Percentiles rank a stretch among this genome's conserved stretches.
Conservation (phyloP, 2,113 vertebrate genomes). For the Motacilla tschutschensis region DNA sequence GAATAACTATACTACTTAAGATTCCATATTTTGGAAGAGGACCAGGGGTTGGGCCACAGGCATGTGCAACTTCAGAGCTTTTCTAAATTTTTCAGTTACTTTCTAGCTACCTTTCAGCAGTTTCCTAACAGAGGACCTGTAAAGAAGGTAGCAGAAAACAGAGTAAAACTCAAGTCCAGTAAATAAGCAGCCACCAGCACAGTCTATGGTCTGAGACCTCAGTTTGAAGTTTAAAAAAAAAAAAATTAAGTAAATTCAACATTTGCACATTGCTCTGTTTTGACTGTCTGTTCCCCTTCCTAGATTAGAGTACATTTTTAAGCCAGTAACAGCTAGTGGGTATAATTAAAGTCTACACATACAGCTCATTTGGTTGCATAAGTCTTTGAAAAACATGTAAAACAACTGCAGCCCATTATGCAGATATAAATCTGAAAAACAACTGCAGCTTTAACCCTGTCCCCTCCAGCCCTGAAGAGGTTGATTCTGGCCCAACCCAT, state of each 20-base stretch:
- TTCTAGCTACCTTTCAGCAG: not conserved
- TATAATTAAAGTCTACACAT: slow-evolving; percentile 12
- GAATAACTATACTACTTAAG: not conserved
- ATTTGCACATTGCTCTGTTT: not conserved
- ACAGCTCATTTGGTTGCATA: not conserved
- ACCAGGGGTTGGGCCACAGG: not conserved
- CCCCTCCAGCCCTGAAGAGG: not conserved
- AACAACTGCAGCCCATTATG: not conserved
- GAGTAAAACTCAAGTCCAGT: fast-evolving
- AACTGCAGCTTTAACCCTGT: not conserved
- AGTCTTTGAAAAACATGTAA: slow-evolving; percentile 26
- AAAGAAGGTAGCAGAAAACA: not conserved
- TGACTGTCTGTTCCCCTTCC: not conserved
- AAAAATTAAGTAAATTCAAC: not conserved
- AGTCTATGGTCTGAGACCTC: not conserved
- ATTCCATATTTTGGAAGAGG: not conserved
- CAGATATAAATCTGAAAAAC: slow-evolving; percentile 27
- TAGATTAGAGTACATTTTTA: not conserved
- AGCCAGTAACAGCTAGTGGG: not conserved
- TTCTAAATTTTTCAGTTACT: not conserved
- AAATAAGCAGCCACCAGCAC: not conserved
- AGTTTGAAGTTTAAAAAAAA: not conserved
- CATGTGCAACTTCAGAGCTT: not conserved
- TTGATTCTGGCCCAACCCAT: not conserved
- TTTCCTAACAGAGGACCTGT: not conserved